phyloP scores from a whole-genome alignment of 2,888 invertebrate genomes.

The Amphipoea lucens region DNA sequence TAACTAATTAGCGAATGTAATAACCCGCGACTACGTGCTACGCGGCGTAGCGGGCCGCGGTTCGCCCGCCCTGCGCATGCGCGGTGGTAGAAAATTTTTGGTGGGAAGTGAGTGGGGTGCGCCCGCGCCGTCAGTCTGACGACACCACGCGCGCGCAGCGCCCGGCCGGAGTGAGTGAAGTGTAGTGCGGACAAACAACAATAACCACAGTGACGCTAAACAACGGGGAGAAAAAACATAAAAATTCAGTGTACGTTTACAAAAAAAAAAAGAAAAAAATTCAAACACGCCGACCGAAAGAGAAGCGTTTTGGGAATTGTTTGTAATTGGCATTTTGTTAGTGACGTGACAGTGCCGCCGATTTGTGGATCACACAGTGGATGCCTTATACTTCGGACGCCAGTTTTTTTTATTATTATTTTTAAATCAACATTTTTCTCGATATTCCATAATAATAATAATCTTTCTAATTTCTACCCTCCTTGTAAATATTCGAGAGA shows the following conservation, averaged over 20 bases:
- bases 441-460: slow-evolving; percentile 63
- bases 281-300: slow-evolving; percentile 72
- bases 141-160: slow-evolving; percentile 84
- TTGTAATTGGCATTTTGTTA: slow-evolving; percentile 90
- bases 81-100: slow-evolving; percentile 88
- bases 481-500: slow-evolving; percentile 84
- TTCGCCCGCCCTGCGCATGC: slow-evolving; percentile 75
- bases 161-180: slow-evolving; percentile 82
- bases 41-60: slow-evolving; percentile 79
- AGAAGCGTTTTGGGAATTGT: slow-evolving; percentile 80
- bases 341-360: slow-evolving; percentile 87
- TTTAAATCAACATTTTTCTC: slow-evolving; percentile 65
- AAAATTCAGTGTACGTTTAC: slow-evolving; percentile 82
- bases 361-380: slow-evolving; percentile 83
- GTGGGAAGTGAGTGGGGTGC: slow-evolving; percentile 90
- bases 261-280: slow-evolving; percentile 68
- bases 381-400: slow-evolving; percentile 80
- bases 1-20: slow-evolving; percentile 65
- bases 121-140: slow-evolving; percentile 86
- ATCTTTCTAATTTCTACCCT: slow-evolving; percentile 72
- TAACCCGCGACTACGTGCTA: slow-evolving; percentile 60
- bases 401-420: slow-evolving; percentile 73
- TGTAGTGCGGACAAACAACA: slow-evolving; percentile 74
- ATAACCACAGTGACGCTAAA: slow-evolving; percentile 77
- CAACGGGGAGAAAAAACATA: slow-evolving; percentile 71